Conservation (phyloP, 2,797 vertebrate genomes). For the Cheirogaleus major region DNA sequence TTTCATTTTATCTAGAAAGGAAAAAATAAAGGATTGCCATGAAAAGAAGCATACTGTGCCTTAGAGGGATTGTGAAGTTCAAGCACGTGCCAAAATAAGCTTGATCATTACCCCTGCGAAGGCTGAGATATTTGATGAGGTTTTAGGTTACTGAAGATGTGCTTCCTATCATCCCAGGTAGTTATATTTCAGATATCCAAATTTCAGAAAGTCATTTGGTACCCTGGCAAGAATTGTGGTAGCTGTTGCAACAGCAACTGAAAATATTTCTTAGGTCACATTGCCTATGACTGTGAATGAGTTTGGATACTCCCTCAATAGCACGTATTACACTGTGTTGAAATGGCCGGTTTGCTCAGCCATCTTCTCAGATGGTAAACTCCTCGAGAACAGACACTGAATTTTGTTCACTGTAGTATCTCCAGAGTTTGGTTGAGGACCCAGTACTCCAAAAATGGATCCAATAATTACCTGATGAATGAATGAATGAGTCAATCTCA, state of each 20-base stretch:
- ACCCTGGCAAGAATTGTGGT: not conserved
- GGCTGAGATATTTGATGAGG: not conserved
- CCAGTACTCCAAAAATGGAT: not conserved
- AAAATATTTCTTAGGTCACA: not conserved
- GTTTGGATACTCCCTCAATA: not conserved
- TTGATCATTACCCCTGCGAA: not conserved
- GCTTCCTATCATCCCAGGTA: not conserved
- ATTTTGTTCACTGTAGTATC: not conserved
- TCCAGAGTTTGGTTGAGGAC: not conserved
- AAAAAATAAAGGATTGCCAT: not conserved
- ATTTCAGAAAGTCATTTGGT: not conserved
- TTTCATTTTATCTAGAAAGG: conserved; percentile 48
- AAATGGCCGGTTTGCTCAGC: not conserved
- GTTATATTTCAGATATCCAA: not conserved
- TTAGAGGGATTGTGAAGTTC: not conserved
- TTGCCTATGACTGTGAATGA: conserved; percentile 1
- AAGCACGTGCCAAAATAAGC: not conserved
- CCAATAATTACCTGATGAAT: not conserved
- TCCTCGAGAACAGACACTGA: not conserved
- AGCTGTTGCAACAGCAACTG: not conserved
- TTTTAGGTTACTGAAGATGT: not conserved
- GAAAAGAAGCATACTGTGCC: not conserved
- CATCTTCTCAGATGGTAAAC: not conserved
- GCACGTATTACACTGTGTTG: not conserved
- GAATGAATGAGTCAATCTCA: not conserved